phyloP scores from a whole-genome alignment of 1,140 invertebrate genomes.

The Harlomillsia oculata region DNA sequence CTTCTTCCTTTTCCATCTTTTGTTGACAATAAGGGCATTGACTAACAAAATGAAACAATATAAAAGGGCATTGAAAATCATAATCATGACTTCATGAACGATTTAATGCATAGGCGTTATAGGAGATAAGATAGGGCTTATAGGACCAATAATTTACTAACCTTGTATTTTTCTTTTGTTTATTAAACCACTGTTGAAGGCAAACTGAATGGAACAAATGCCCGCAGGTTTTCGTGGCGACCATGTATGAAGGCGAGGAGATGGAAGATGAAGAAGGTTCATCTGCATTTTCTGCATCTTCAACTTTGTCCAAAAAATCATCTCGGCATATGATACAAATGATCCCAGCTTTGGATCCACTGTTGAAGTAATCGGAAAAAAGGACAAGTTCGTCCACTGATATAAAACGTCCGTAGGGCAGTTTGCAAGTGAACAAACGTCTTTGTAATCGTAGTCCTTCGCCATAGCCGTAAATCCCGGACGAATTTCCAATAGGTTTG shows the following conservation, averaged over 20 bases:
- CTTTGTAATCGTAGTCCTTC: slow-evolving; percentile 15
- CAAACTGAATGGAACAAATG: slow-evolving; percentile 24
- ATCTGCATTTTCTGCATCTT: not conserved
- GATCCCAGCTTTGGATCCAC: slow-evolving; percentile 21
- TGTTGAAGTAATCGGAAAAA: slow-evolving; percentile 17
- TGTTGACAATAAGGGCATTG: slow-evolving; percentile 26
- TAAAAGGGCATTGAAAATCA: not conserved
- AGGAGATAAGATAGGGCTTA: not conserved
- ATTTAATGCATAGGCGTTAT: not conserved
- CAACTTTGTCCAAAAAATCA: slow-evolving; percentile 22
- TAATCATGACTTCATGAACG: not conserved
- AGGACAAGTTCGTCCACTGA: slow-evolving; percentile 21
- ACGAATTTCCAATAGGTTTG: slow-evolving; percentile 24
- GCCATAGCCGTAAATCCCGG: slow-evolving; percentile 26
- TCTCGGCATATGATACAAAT: slow-evolving; percentile 31
- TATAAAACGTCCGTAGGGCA: slow-evolving; percentile 24
- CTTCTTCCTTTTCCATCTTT: slow-evolving; percentile 16
- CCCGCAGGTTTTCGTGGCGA: slow-evolving; percentile 21
- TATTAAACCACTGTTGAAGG: slow-evolving; percentile 20
- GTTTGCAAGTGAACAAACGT: slow-evolving; percentile 24
- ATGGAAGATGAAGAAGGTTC: too few species aligned
- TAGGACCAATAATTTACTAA: slow-evolving; percentile 1
- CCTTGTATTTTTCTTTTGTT: slow-evolving; percentile 8
- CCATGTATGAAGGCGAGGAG: slow-evolving; percentile 16
- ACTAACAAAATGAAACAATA: not conserved